Percentiles rank a stretch among this genome's conserved stretches.
phyloP scores from a whole-genome alignment of 2,888 invertebrate genomes.

The Apeira syringaria region DNA sequence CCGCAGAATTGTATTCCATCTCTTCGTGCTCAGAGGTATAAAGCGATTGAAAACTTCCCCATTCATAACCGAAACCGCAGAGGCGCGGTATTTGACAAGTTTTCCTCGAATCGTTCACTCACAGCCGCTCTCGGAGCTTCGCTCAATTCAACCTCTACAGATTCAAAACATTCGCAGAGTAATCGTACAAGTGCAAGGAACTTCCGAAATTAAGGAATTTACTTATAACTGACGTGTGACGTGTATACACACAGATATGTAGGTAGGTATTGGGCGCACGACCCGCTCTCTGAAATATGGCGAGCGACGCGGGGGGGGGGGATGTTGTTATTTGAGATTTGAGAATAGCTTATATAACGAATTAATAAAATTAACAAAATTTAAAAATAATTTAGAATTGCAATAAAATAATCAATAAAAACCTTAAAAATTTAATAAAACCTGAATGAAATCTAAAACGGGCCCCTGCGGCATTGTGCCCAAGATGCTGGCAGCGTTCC shows the following conservation, averaged over 20 bases:
- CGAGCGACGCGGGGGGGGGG: constrained; percentile 22
- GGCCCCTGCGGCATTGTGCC: too few species aligned
- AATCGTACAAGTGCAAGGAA: constrained; percentile 36
- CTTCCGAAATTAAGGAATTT: constrained; percentile 39
- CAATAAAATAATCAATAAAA: too few species aligned
- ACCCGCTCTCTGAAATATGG: constrained; percentile 21
- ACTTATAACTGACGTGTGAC: constrained; percentile 38
- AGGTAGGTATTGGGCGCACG: too few species aligned
- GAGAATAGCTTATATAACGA: constrained; percentile 21
- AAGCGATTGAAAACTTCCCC: constrained; percentile 4
- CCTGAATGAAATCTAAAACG: too few species aligned
- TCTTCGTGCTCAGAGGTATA: too few species aligned
- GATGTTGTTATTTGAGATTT: constrained; percentile 29
- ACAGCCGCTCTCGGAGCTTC: constrained; percentile 32
- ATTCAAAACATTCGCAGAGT: constrained; percentile 34
- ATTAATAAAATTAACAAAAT: too few species aligned
- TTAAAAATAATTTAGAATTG: too few species aligned
- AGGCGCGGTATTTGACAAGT: constrained; percentile 38
- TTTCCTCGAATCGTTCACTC: constrained; percentile 30
- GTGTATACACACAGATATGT: constrained; percentile 24
- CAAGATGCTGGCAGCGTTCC: too few species aligned
- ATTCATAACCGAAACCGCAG: constrained; percentile 24
- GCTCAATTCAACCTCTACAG: constrained; percentile 29
- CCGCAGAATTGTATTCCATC: too few species aligned
- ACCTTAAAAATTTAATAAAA: too few species aligned